Evolutionary conservation across 2,888 invertebrate genomes (phyloP), one percentile per base, ranked within the genome.

Genomic region (Hypsopygia costalis): DNA sequence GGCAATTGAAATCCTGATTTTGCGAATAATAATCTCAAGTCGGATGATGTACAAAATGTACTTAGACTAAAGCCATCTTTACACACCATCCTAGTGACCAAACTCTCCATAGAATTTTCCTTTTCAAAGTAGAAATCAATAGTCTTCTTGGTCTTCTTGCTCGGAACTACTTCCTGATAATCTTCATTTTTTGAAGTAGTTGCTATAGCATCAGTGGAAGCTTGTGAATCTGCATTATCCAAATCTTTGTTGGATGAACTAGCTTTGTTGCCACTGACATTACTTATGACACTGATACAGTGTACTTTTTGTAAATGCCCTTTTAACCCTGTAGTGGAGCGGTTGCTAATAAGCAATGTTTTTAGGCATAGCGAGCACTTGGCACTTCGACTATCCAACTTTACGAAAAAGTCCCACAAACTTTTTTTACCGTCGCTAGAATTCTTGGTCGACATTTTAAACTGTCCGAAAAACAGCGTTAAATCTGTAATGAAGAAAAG

Each of bases 11-110:
- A 45, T 39, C 43, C 44, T 6, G 6, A 12, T 41, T 43, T 45
- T 36, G 44, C n/a, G 20, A 45, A 48, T 36, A 45, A 45, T 9
- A 10, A 41, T 39, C 44, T 43, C 39, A 45, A 39, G 20, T 46
- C 46, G 9, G 44, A 30, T 16, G 46, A 46, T 36, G 46, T 44
- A 39, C 49, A 46, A 49, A 49, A 49, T 44, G 28, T 11, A 44
- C 42, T 46, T 10, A 43, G 40, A 32, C 11, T 25, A 21, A 44
- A 16, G 9, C 45, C 48, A 43, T 45, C 37, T 37, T 44, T 47
- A 38, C 41, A 43, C 11, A 50, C 47, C 47, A 50, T 47, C 11
- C 47, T 47, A 36, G 50, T 25, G 33, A 51, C 32, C 40, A 48
- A 22, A 29, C 11, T 29, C 8, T 46, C 44, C 42, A 44, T 44